Conservation (phyloP, 2,113 vertebrate genomes). For the Copsychus sechellarum region DNA sequence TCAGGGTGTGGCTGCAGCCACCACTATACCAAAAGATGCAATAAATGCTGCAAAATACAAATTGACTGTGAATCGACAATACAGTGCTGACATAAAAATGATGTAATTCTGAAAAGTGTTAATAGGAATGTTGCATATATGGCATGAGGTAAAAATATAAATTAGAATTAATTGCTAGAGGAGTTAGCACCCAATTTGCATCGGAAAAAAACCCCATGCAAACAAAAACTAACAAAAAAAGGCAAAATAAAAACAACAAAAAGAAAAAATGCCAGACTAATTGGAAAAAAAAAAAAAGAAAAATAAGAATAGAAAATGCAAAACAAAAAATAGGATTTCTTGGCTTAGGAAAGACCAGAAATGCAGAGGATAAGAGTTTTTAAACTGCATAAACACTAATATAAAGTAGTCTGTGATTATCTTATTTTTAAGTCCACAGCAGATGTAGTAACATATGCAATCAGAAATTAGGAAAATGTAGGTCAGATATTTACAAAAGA, state of each 20-base stretch:
- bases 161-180: neutral
- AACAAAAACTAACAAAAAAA: neutral
- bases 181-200: neutral
- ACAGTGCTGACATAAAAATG: neutral
- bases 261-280: neutral
- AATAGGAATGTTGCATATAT: neutral
- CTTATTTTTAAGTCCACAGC: neutral
- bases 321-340: neutral
- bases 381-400: neutral
- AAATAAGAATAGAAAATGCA: neutral
- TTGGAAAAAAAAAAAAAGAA: neutral
- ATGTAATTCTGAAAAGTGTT: neutral
- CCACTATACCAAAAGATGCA: neutral
- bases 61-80: neutral
- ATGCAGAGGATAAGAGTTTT: neutral
- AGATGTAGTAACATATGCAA: neutral
- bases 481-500: neutral
- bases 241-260: neutral
- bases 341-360: neutral
- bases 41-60: neutral
- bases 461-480: neutral
- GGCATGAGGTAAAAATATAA: neutral
- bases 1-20: neutral
- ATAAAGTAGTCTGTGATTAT: neutral
- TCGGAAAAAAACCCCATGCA: neutral